phyloP scores from a whole-genome alignment of 2,797 vertebrate species.

The Sebastes flavidus region DNA sequence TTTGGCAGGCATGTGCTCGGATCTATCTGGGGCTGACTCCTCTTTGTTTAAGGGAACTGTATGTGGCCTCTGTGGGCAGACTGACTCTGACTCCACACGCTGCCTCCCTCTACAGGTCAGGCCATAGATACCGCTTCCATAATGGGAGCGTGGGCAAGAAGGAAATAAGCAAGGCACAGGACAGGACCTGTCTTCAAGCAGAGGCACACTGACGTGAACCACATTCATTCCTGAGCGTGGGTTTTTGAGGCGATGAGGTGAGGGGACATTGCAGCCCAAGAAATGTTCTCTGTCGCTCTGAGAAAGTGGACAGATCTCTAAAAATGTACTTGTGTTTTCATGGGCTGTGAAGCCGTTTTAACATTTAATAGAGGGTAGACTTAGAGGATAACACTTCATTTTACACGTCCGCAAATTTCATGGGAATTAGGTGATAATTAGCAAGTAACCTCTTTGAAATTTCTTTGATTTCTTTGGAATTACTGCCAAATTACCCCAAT shows the following conservation, averaged over 20 bases:
- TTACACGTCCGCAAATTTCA: too few species aligned
- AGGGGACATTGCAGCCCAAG: neutral
- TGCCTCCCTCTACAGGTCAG: constrained; percentile 68
- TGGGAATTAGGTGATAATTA: too few species aligned
- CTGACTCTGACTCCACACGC: constrained; percentile 32
- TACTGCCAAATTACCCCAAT: too few species aligned
- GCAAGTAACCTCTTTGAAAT: too few species aligned
- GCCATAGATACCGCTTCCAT: constrained; percentile 10
- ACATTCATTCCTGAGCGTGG: constrained; percentile 31
- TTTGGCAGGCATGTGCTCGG: neutral
- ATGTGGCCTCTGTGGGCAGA: constrained; percentile 39
- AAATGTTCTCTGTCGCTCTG: neutral
- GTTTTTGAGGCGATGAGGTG: constrained; percentile 2
- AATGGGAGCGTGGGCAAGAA: constrained; percentile 54
- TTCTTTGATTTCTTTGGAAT: too few species aligned
- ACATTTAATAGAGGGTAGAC: too few species aligned
- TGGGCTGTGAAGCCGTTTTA: neutral
- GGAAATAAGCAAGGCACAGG: constrained; percentile 43
- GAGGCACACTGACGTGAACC: constrained; percentile 5
- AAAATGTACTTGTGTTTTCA: constrained; percentile 18
- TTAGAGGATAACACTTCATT: too few species aligned
- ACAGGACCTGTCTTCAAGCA: constrained; percentile 55
- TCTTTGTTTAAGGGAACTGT: constrained; percentile 7
- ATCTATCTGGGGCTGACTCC: neutral
- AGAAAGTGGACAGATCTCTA: neutral